Conservation (phyloP, 2,113 vertebrate genomes). For the Sylvietta virens region DNA sequence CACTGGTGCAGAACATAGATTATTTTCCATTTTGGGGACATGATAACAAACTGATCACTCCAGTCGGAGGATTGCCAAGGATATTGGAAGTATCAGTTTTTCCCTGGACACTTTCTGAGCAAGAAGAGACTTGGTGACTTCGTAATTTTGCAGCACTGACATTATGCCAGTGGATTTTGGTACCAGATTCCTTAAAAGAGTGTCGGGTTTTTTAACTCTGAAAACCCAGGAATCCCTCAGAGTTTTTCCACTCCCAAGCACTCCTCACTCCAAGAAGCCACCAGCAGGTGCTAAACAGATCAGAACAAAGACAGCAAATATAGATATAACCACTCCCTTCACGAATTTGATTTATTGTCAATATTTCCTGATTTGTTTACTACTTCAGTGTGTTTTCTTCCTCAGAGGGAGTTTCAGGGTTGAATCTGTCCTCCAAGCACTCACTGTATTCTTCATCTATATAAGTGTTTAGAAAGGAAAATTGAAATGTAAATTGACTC, state of each 20-base stretch:
- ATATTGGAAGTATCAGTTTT: rapidly evolving
- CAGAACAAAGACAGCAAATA: not conserved
- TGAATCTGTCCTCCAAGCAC: not conserved
- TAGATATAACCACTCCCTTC: not conserved
- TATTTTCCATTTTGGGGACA: not conserved
- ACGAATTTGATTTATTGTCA: not conserved
- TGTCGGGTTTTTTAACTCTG: not conserved
- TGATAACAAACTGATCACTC: not conserved
- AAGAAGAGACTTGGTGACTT: no score
- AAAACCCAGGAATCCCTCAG: not conserved
- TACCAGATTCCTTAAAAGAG: not conserved
- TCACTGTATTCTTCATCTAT: not conserved
- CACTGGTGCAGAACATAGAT: not conserved
- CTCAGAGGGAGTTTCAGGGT: not conserved
- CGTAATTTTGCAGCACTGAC: not conserved
- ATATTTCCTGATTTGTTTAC: not conserved
- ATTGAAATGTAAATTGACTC: slow-evolving; percentile 1
- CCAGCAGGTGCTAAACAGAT: not conserved
- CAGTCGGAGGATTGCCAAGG: not conserved
- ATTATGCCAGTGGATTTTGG: not conserved
- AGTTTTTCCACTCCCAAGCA: not conserved
- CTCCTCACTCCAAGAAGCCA: not conserved
- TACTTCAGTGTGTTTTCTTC: not conserved
- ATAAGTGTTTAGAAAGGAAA: not conserved
- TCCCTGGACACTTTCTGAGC: not conserved